Percentiles rank a stretch among this genome's conserved stretches.
These are phyloP conservation scores for Nesidiocoris tenuis DNA, from an alignment of 2,888 invertebrate genomes.

Conservation along the genomic window DNA sequence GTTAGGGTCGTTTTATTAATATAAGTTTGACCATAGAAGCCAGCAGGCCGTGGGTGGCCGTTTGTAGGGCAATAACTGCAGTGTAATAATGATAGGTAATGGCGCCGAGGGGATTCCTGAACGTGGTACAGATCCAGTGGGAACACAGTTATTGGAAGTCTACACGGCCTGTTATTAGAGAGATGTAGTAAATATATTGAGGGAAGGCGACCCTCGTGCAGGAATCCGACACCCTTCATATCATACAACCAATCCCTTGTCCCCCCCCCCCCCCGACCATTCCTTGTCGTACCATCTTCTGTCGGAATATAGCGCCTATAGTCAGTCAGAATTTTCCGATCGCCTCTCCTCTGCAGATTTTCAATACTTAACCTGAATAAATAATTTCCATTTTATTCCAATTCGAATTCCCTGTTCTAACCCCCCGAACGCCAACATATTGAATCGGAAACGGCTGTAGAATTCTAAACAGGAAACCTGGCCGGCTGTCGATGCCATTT, in stretches of 20 bases:
- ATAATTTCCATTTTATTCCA: constrained; percentile 40
- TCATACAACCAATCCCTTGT: constrained; percentile 25
- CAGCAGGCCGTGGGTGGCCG: background rate
- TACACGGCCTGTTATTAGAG: constrained; percentile 41
- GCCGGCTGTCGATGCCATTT: background rate
- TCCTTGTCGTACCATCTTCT: no score
- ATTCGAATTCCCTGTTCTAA: constrained; percentile 29
- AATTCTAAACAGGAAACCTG: constrained; percentile 17
- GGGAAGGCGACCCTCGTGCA: constrained; percentile 28
- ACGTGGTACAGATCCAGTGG: constrained; percentile 39
- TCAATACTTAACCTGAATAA: constrained; percentile 42
- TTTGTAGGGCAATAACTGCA: constrained; percentile 33
- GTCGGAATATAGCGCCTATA: no score
- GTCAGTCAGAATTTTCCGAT: background rate
- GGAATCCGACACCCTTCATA: constrained; percentile 39
- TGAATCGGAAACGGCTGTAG: constrained; percentile 21
- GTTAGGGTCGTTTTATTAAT: background rate
- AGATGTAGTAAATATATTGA: constrained; percentile 43
- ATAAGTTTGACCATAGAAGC: constrained; percentile 15
- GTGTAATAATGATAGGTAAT: constrained; percentile 37
- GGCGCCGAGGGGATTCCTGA: constrained; percentile 28
- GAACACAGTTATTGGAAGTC: constrained; percentile 43
- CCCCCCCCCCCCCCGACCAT: no score
- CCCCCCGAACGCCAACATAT: constrained; percentile 5
- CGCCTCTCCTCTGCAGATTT: constrained; percentile 20